Conservation (phyloP, 2,797 vertebrate genomes). For the Tenualosa thibaudeaui region DNA sequence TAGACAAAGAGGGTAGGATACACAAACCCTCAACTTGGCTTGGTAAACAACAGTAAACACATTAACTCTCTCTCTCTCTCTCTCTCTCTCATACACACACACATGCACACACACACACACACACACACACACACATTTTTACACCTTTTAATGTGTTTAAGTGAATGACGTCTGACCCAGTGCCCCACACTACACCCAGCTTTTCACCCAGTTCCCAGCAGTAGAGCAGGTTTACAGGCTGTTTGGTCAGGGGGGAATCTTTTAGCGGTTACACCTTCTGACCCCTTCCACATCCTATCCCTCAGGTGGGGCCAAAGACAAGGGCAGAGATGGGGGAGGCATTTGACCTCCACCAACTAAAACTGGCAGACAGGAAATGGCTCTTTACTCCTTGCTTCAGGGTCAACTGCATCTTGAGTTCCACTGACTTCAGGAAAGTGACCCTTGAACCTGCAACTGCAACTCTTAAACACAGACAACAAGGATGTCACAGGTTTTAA, state of each 20-base stretch:
- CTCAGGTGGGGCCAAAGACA: background rate
- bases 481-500: background rate
- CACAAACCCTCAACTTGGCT: too few relatives aligned
- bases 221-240: background rate
- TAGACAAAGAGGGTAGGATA: too few relatives aligned
- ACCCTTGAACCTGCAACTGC: background rate
- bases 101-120: too few relatives aligned
- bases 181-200: background rate
- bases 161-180: background rate
- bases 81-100: background rate
- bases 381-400: background rate
- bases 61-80: background rate
- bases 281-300: background rate
- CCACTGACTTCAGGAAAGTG: background rate
- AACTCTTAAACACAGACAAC: background rate
- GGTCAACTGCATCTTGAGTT: constrained; percentile 10
- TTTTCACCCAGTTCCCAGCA: background rate
- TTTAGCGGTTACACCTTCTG: constrained; percentile 1
- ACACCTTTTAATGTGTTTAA: background rate
- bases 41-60: too few relatives aligned
- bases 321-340: background rate
- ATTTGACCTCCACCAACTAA: background rate
- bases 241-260: background rate
- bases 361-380: background rate
- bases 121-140: constrained; percentile 20